These are phyloP conservation scores for Sciaenops ocellatus DNA, from an alignment of 2,797 vertebrate genomes.

Conservation along the genomic window DNA sequence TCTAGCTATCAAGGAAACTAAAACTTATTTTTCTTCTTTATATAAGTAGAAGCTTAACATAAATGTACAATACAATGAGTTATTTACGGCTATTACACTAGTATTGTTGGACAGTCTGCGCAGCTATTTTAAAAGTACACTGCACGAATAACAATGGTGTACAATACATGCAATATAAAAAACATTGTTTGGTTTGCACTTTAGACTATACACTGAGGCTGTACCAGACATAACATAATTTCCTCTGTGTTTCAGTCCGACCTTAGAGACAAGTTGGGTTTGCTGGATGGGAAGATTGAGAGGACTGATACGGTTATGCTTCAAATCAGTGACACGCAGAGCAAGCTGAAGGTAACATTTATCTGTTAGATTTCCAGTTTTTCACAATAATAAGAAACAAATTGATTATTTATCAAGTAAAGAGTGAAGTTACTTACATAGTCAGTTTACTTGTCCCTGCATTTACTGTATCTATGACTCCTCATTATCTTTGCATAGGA, in stretches of 20 bases:
- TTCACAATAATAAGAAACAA: background rate
- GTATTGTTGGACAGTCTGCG: background rate
- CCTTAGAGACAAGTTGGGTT: slow-evolving; percentile 80
- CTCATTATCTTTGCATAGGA: slow-evolving; percentile 76
- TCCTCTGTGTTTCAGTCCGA: slow-evolving; percentile 65
- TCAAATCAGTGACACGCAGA: slow-evolving; percentile 80
- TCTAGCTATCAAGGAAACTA: too few species aligned
- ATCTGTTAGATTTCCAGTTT: accelerated
- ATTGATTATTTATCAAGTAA: background rate
- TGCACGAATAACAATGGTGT: too few species aligned
- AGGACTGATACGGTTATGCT: slow-evolving; percentile 74
- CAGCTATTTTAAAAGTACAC: background rate
- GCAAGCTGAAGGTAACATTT: slow-evolving; percentile 79
- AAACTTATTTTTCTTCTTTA: too few species aligned
- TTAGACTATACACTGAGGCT: too few species aligned
- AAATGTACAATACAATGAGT: background rate
- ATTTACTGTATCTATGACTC: background rate
- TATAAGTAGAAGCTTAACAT: too few species aligned
- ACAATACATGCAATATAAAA: background rate
- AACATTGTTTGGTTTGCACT: background rate
- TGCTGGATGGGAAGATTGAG: slow-evolving; percentile 82
- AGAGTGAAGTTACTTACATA: background rate
- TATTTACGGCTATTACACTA: background rate
- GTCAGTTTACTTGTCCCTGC: background rate
- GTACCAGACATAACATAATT: background rate